Evolutionary conservation across 1,140 invertebrate genomes (phyloP), one percentile per base, ranked within the genome.

Genomic region (Monochamus saltuarius): DNA sequence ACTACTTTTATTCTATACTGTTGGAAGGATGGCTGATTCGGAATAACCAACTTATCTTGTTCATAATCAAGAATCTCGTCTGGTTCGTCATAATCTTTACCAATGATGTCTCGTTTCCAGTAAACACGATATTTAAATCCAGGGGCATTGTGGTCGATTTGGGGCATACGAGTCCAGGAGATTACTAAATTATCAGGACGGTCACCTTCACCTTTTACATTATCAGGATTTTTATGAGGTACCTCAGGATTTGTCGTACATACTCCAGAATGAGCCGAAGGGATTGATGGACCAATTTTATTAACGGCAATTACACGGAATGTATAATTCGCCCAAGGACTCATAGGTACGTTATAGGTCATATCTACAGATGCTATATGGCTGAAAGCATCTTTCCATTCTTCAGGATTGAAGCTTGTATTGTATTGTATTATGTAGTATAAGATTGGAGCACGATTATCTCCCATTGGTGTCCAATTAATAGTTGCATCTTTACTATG

Each of bases 321-420:
- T 0, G 95, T 98, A 73, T 98, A 99, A 78, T 98, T 98, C 0
- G 93, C 87, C 91, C 92, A 97, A 0, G 95, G 94, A 45, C 85
- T 89, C 83, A 97, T 87, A 38, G 84, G 80, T 2, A 83, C 83
- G 1, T 82, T 84, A 68, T 89, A 92, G 1, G 85, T 86, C 53
- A 82, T 87, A 68, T 93, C 91, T 6, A 87, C 88, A n/a, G 89
- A 86, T 9, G 92, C 88, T 39, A 95, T 88, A 63, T 82, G 79
- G 65, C 89, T 87, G 62, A 81, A 86, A 1, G 88, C 85, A 53
- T 83, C 80, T 76, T 90, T 89, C 97, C 97, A 99, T 0, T 87
- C 85, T 75, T 96, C 94, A 0, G 94, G 93, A 10, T 91, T 92
- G 75, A 98, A 98, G 36, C 86, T 89, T 0, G 97, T 99, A 73